Evolutionary conservation across 2,888 invertebrate genomes (phyloP), one percentile per base, ranked within the genome.

Genomic region (Helleia helle): DNA sequence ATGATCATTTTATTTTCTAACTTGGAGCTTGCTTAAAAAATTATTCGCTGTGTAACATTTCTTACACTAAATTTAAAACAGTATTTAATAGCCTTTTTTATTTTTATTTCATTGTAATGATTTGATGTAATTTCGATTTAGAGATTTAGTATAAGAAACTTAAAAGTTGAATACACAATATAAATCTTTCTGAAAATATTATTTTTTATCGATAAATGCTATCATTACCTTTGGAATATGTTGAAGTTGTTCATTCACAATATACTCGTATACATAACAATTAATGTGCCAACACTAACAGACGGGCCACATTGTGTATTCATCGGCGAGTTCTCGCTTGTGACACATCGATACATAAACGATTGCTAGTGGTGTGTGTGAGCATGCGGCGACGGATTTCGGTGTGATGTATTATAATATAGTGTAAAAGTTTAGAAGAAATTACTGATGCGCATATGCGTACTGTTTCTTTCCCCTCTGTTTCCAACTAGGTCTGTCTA

Each of bases 381-480:
- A 37, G 37, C 31, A n/a, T 22, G 28, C 30, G 14, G 14, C 34
- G 34, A n/a, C 36, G 38, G 38, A 28, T 26, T 42, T 37, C 39
- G 38, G 15, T 37, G n/a, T 43, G 38, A 31, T 38, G 39, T 41
- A 31, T 41, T 43, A 45, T 43, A 39, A 36, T 40, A 31, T 31
- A 43, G 30, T 50, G 42, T 54, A 56, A 51, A 48, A 48, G 46
- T 50, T 75, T 76, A 70, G 77, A 75, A 76, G 77, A 83, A 76
- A 76, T 76, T 70, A 85, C 81, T 85, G 81, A 85, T 83, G 71
- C 80, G 79, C 71, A 71, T 81, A 68, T 63, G 71, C 81, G 76
- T 75, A 71, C 70, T 77, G 69, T 80, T 81, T 83, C 72, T 74
- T 77, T 77, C 77, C 76, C 75, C 71, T 85, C 71, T 84, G 83